These are phyloP conservation scores for Mugil cephalus DNA, from an alignment of 2,113 vertebrate genomes.

Conservation along the genomic window DNA sequence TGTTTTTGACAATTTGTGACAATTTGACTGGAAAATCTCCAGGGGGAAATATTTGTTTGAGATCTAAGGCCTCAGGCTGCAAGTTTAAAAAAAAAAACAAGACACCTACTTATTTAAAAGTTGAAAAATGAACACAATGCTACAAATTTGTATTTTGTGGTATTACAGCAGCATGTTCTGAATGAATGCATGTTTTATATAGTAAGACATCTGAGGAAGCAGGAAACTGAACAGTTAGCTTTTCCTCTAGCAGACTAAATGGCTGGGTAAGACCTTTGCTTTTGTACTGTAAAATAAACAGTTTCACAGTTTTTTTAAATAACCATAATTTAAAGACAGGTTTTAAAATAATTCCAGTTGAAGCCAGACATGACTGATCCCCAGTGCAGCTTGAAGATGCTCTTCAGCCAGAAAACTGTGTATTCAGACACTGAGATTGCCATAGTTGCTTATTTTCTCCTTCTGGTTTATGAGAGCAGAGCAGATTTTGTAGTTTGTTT, in stretches of 20 bases:
- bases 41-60: too few species aligned
- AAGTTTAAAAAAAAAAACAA: too few species aligned
- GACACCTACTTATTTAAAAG: too few species aligned
- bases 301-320: constrained; percentile 40
- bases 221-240: not conserved
- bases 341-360: constrained; percentile 40
- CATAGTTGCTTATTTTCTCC: constrained; percentile 1
- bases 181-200: not conserved
- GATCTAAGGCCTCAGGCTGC: not conserved
- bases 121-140: too few species aligned
- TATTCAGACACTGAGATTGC: constrained; percentile 12
- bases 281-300: constrained; percentile 9
- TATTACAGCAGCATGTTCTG: too few species aligned
- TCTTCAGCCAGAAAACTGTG: constrained; percentile 18
- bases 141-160: too few species aligned
- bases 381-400: not conserved
- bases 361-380: not conserved
- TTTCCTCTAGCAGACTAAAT: constrained; percentile 2
- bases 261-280: not conserved
- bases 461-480: constrained; percentile 22
- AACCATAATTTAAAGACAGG: constrained; percentile 5
- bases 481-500: constrained; percentile 51
- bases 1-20: too few species aligned
- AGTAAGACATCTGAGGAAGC: not conserved
- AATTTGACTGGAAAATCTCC: too few species aligned